Percentiles rank a stretch among this genome's conserved stretches.
Conservation (phyloP, 2,888 invertebrate genomes). For the Agrilus mali region DNA sequence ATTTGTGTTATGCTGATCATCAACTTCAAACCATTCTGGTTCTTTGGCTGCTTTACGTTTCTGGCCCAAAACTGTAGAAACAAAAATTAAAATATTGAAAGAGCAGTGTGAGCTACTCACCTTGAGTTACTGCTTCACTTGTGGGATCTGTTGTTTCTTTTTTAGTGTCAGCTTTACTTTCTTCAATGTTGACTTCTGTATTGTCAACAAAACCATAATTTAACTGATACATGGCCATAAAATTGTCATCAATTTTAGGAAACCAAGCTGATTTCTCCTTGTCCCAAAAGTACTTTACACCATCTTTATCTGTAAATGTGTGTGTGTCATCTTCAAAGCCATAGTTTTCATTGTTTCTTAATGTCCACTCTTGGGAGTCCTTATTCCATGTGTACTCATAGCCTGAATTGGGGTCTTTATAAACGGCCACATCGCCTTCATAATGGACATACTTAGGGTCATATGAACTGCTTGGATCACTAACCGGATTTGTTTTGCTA, state of each 20-base stretch:
- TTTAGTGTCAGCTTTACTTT: constrained; percentile 10
- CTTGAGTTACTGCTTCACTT: constrained; percentile 11
- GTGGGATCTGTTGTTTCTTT: constrained; percentile 13
- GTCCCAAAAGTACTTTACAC: constrained; percentile 87
- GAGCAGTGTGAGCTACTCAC: background rate
- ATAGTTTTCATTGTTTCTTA: constrained; percentile 35
- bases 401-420: constrained; percentile 59
- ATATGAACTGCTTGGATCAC: constrained; percentile 8
- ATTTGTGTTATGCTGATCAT: constrained; percentile 80
- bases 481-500: too few relatives aligned
- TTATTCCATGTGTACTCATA: constrained; percentile 54
- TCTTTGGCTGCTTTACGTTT: constrained; percentile 34
- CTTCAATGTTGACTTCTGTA: constrained; percentile 32
- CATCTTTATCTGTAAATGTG: constrained; percentile 75
- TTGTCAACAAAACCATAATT: constrained; percentile 77
- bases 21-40: constrained; percentile 78
- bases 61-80: too few relatives aligned
- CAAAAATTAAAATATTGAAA: constrained; percentile 12
- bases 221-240: constrained; percentile 92
- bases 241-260: constrained; percentile 93
- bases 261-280: constrained; percentile 86
- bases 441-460: constrained; percentile 49
- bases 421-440: constrained; percentile 56
- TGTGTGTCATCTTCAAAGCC: constrained; percentile 67
- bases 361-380: constrained; percentile 47